phyloP scores from a whole-genome alignment of 2,113 vertebrate genomes.

The Rhinolophus sinicus region DNA sequence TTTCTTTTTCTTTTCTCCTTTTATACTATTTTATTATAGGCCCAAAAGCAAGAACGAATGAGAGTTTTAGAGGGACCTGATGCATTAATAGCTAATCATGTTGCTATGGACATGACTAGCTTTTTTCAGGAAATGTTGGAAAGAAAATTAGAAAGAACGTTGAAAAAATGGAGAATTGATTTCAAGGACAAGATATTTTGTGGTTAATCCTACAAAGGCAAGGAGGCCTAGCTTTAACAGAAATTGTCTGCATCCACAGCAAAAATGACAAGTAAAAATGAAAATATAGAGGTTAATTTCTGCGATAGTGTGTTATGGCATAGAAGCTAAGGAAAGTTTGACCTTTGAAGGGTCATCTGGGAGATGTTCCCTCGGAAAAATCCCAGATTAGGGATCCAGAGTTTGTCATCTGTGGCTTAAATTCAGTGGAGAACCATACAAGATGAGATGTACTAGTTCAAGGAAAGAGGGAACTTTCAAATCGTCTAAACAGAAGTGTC shows the following conservation, averaged over 20 bases:
- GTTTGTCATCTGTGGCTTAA: neutral
- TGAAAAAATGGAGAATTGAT: neutral
- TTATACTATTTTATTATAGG: neutral
- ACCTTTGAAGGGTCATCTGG: neutral
- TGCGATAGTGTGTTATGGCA: neutral
- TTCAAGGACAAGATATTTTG: neutral
- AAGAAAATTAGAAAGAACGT: neutral
- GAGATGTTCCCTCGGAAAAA: neutral
- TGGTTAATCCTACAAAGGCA: neutral
- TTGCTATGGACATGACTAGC: neutral
- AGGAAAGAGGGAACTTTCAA: slow-evolving; percentile 57
- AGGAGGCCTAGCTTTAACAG: neutral
- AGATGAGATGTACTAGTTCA: slow-evolving; percentile 43
- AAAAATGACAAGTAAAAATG: neutral
- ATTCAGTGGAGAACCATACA: neutral
- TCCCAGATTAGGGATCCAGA: neutral
- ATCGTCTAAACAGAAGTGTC: slow-evolving; percentile 62
- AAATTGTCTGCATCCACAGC: neutral
- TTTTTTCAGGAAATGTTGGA: neutral
- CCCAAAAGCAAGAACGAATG: slow-evolving; percentile 13
- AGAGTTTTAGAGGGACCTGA: neutral
- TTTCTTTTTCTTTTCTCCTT: slow-evolving; percentile 19
- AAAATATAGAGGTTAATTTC: neutral
- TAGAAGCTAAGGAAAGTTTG: neutral
- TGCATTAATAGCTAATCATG: neutral